phyloP scores from a whole-genome alignment of 2,888 invertebrate species.

The Glyphotaelius pellucidus region DNA sequence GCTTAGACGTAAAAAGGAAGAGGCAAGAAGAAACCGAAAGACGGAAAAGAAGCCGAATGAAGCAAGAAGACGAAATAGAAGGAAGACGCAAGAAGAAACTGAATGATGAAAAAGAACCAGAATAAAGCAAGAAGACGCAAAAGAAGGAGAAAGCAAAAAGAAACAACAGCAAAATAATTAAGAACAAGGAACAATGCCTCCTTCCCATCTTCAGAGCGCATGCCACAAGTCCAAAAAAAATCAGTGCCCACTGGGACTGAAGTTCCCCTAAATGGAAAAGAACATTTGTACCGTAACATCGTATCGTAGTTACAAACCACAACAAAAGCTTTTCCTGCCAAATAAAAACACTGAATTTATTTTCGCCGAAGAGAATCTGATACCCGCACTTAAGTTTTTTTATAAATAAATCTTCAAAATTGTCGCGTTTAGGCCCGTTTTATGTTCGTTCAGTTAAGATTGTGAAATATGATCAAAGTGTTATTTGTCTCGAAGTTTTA shows the following conservation, averaged over 20 bases:
- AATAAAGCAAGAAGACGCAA: no score
- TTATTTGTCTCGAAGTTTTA: background rate
- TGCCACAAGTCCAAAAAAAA: background rate
- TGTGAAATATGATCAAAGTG: background rate
- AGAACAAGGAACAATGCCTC: no score
- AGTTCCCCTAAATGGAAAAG: background rate
- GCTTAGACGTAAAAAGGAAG: no score
- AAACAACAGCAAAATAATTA: background rate
- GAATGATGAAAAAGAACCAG: no score
- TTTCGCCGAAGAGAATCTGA: background rate
- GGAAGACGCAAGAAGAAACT: no score
- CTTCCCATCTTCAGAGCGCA: no score
- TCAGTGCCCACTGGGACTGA: background rate
- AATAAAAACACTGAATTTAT: background rate
- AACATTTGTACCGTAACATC: background rate
- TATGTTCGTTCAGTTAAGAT: background rate
- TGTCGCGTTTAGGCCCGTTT: background rate
- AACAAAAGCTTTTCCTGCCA: background rate
- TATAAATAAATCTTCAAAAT: background rate
- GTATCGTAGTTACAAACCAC: background rate
- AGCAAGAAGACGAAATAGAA: no score
- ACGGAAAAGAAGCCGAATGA: background rate
- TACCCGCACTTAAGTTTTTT: background rate
- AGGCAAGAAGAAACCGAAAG: background rate
- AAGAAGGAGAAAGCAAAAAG: no score